Conservation (phyloP, 2,888 invertebrate genomes). For the Athetis lepigone region DNA sequence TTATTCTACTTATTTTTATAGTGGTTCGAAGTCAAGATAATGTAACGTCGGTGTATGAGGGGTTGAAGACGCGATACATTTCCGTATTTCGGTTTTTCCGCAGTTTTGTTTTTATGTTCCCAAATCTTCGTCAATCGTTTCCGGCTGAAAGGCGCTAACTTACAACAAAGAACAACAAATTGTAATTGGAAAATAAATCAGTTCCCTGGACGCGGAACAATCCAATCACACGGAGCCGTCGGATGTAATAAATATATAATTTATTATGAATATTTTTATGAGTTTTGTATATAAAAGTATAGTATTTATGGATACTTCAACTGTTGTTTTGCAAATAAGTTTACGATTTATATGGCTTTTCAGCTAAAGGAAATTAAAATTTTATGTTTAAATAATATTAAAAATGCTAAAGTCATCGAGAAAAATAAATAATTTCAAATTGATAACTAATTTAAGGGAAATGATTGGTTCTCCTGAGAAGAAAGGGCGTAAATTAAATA, state of each 20-base stretch:
- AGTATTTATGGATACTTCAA: neutral
- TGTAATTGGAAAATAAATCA: conserved; percentile 68
- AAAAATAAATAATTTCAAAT: conserved; percentile 40
- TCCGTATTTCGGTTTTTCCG: conserved; percentile 34
- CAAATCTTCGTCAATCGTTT: conserved; percentile 41
- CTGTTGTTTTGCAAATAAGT: neutral
- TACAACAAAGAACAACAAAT: conserved; percentile 51
- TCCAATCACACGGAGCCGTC: conserved; percentile 58
- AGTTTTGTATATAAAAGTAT: no score
- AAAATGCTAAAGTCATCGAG: conserved; percentile 13
- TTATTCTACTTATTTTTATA: conserved; percentile 51
- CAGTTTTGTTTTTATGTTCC: conserved; percentile 40
- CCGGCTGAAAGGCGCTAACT: conserved; percentile 48
- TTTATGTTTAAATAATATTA: conserved; percentile 3
- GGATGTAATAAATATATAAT: conserved; percentile 35
- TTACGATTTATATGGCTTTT: neutral
- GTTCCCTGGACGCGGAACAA: conserved; percentile 56
- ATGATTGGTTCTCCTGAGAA: conserved; percentile 28
- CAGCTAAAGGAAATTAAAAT: neutral
- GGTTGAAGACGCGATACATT: conserved; percentile 17
- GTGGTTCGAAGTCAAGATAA: conserved; percentile 28
- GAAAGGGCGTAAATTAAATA: conserved; percentile 4
- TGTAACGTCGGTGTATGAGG: conserved; percentile 12
- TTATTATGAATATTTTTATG: conserved; percentile 19
- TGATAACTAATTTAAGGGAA: conserved; percentile 23